Percentiles rank a stretch among this genome's conserved stretches.
phyloP scores from a whole-genome alignment of 2,888 invertebrate genomes.

The Aporophyla lueneburgensis region DNA sequence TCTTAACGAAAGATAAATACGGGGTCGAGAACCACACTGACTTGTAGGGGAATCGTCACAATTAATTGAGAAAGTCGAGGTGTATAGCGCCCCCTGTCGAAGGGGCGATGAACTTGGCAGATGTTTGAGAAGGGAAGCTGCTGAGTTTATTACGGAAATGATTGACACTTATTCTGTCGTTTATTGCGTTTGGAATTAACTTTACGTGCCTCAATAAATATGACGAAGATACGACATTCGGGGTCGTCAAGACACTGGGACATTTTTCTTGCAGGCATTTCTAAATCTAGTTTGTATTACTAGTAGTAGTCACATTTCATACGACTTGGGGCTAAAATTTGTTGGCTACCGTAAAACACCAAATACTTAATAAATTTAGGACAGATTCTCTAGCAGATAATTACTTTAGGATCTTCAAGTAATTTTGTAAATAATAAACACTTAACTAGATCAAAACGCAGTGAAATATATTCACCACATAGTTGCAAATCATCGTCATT shows the following conservation, averaged over 20 bases:
- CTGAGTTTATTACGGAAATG: slow-evolving; percentile 48
- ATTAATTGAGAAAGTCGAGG: slow-evolving; percentile 40
- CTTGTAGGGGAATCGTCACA: slow-evolving; percentile 40
- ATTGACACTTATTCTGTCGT: slow-evolving; percentile 47
- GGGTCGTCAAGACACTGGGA: background rate
- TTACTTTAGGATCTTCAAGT: background rate
- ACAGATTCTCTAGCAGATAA: background rate
- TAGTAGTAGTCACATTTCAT: background rate
- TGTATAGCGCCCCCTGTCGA: slow-evolving; percentile 37
- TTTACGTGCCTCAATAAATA: slow-evolving; percentile 15
- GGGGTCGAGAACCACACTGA: background rate
- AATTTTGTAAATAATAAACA: slow-evolving; percentile 5
- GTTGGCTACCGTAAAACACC: background rate
- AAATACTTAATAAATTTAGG: background rate
- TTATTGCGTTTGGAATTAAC: slow-evolving; percentile 40
- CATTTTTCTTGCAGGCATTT: background rate
- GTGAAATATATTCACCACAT: slow-evolving; percentile 22
- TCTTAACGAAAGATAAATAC: slow-evolving; percentile 50
- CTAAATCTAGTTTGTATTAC: background rate
- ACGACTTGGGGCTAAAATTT: background rate
- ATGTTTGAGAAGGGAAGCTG: slow-evolving; percentile 47
- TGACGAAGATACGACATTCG: background rate
- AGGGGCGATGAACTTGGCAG: slow-evolving; percentile 58
- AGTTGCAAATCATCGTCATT: slow-evolving; percentile 47
- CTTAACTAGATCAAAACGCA: slow-evolving; percentile 14